A percentile compares a stretch with the other conserved stretches of the same genome.
phyloP scores from a whole-genome alignment of 1,140 invertebrate species.

The Aphaenogaster rudis region DNA sequence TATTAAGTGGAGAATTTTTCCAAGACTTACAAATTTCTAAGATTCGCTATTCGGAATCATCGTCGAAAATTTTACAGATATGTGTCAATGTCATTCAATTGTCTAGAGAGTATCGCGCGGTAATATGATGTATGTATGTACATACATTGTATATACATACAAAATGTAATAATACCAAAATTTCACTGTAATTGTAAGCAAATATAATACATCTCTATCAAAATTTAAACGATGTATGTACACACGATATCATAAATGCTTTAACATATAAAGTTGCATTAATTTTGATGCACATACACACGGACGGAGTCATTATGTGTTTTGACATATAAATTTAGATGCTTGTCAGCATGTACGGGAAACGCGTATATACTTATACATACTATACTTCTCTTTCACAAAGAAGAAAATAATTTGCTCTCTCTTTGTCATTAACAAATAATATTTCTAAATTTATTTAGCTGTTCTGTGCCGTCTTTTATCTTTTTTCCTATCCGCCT shows the following conservation, averaged over 20 bases:
- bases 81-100: background rate
- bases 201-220: background rate
- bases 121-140: background rate
- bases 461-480: background rate
- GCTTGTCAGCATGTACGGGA: background rate
- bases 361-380: background rate
- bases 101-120: background rate
- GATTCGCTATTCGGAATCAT: background rate
- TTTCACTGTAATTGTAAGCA: background rate
- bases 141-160: background rate
- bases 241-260: background rate
- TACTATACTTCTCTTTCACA: too few species aligned
- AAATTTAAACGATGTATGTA: background rate
- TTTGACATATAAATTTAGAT: background rate
- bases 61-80: slow-evolving; percentile 14
- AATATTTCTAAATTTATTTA: slow-evolving; percentile 8
- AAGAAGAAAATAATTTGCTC: background rate
- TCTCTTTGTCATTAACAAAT: slow-evolving; percentile 13
- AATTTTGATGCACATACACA: background rate
- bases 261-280: background rate
- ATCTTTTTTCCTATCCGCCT: background rate
- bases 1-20: slow-evolving; percentile 53
- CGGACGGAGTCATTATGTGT: background rate
- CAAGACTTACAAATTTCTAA: slow-evolving; percentile 11
- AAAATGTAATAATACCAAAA: background rate